Evolutionary conservation across 2,888 invertebrate species (phyloP), one percentile per base, ranked within the genome.

Genomic region (Phania funesta): DNA sequence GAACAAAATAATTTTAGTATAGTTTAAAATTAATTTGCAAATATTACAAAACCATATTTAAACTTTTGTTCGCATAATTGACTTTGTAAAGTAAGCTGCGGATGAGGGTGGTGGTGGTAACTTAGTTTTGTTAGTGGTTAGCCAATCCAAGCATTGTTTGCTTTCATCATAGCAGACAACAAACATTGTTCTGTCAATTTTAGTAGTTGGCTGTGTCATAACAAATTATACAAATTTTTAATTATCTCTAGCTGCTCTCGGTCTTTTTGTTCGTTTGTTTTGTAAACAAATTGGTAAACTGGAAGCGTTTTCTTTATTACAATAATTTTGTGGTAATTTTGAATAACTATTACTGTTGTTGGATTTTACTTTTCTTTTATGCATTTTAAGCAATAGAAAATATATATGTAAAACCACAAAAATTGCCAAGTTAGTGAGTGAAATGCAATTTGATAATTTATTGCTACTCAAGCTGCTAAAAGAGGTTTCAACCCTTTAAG

Each of bases 151-250:
- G 24, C 41, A 9, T 20, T 8, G 11, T 22, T 44, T 7, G 22
- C 29, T 6, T 20, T 50, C 26, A 18, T 11, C 16, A 13, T 44
- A 26, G 62, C 62, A 18, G 16, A 16, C 26, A 44, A 41, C 11
- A 56, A 2, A 29, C 18, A 35, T 74, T 74, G 35, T 74, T 64
- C 54, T 46, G 46, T 64, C 74, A 74, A 46, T 56, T 65, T 35
- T 56, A 35, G 74, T 65, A 56, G 74, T 65, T 68, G 46, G 54
- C 29, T 68, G 44, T 78, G 77, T 82, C 77, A 82, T 74, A 82
- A 82, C 74, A 82, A 62, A 82, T n/a, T n/a, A n/a, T n/a, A n/a
- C n/a, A n/a, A n/a, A n/a, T 82, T 73, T 74, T 82, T 74, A 78
- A 74, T 82, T 77, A 82, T 82, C 64, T 74, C 50, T 50, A 68